These are phyloP conservation scores for Teleiodes luculella DNA, from an alignment of 2,888 invertebrate genomes.

Conservation along the genomic window DNA sequence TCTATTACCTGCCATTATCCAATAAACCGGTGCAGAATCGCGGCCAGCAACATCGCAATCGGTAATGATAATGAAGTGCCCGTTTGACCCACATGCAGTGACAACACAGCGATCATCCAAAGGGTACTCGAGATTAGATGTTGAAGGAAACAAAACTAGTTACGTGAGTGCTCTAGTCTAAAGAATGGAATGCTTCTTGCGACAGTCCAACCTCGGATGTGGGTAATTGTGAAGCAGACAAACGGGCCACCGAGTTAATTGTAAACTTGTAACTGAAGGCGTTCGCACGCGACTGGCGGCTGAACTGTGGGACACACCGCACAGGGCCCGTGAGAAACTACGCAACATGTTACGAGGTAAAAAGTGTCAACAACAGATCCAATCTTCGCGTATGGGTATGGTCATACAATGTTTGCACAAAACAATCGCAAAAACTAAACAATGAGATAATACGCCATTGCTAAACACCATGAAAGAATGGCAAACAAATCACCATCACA, in stretches of 20 bases:
- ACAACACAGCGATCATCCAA: slow-evolving; percentile 40
- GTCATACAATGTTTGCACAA: slow-evolving; percentile 39
- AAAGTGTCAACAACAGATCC: slow-evolving; percentile 48
- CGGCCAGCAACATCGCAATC: slow-evolving; percentile 30
- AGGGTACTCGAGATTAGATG: slow-evolving; percentile 26
- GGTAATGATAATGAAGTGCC: slow-evolving; percentile 27
- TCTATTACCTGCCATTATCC: slow-evolving; percentile 29
- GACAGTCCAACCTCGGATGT: slow-evolving; percentile 64
- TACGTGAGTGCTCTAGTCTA: slow-evolving; percentile 51
- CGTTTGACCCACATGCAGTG: slow-evolving; percentile 50
- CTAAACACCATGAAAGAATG: slow-evolving; percentile 20
- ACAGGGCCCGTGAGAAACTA: slow-evolving; percentile 51
- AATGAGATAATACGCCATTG: slow-evolving; percentile 61
- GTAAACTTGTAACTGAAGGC: slow-evolving; percentile 40
- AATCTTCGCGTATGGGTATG: slow-evolving; percentile 46
- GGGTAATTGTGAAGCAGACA: slow-evolving; percentile 48
- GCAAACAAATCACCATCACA: background rate
- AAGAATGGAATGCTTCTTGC: slow-evolving; percentile 65
- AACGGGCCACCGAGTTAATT: slow-evolving; percentile 42
- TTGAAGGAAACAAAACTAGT: slow-evolving; percentile 44
- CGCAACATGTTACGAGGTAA: slow-evolving; percentile 41
- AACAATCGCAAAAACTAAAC: slow-evolving; percentile 47
- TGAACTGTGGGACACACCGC: slow-evolving; percentile 32
- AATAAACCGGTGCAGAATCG: slow-evolving; percentile 28
- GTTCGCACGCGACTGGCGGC: slow-evolving; percentile 52